Evolutionary conservation across 2,888 invertebrate genomes (phyloP).

Genomic region (Stenoptilia bipunctidactyla): DNA sequence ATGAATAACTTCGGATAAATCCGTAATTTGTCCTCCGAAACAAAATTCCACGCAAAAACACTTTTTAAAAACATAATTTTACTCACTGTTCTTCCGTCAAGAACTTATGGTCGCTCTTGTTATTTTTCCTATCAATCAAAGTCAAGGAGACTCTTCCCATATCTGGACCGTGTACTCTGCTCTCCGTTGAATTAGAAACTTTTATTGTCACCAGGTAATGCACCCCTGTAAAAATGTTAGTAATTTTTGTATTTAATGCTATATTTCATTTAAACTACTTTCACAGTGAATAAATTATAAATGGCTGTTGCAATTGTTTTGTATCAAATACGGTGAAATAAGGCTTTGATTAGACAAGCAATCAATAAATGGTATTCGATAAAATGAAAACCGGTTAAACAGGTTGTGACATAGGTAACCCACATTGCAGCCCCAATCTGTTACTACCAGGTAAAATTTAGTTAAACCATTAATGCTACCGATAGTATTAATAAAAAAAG

Average conservation of each 20-base stretch:
- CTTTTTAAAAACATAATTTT: too few species aligned
- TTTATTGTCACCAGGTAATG: slow-evolving; percentile 84
- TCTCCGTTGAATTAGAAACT: slow-evolving; percentile 80
- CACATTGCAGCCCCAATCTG: background rate
- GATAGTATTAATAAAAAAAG: too few species aligned
- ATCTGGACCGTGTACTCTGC: slow-evolving; percentile 81
- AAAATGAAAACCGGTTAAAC: too few species aligned
- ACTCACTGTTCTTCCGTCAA: slow-evolving; percentile 66
- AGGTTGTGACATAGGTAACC: too few species aligned
- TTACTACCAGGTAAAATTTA: background rate
- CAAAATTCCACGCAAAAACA: too few species aligned
- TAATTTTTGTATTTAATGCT: background rate
- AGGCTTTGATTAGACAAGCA: too few species aligned
- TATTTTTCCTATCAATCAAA: slow-evolving; percentile 73
- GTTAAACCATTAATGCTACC: too few species aligned
- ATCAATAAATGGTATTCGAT: too few species aligned
- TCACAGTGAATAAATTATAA: background rate
- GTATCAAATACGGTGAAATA: too few species aligned
- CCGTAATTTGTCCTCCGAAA: too few species aligned
- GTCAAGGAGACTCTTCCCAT: slow-evolving; percentile 79
- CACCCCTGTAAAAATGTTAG: slow-evolving; percentile 70
- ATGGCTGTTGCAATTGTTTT: background rate
- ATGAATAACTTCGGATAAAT: too few species aligned
- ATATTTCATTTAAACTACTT: background rate
- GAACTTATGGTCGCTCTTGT: slow-evolving; percentile 71